A percentile compares a stretch with the other conserved stretches of the same genome.
phyloP scores from a whole-genome alignment of 2,797 vertebrate genomes.

The Eremophila alpestris region DNA sequence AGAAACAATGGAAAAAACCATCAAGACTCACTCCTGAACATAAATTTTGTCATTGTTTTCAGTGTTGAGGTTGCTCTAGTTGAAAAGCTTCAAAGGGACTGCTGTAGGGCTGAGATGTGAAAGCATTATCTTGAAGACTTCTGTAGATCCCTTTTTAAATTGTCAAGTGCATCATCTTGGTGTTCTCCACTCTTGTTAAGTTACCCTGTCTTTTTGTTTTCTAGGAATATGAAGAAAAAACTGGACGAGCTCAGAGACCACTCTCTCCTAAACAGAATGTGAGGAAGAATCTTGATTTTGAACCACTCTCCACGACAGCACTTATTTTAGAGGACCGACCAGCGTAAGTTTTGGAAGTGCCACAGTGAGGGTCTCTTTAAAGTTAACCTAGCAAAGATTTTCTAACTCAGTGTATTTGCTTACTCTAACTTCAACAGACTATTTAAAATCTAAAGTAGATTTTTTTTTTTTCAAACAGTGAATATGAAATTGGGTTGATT shows the following conservation, averaged over 20 bases:
- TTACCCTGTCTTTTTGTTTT: not conserved
- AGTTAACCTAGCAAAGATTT: not conserved
- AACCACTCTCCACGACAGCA: slow-evolving; percentile 93
- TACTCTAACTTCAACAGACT: not conserved
- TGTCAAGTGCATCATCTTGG: not conserved
- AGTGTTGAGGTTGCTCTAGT: not conserved
- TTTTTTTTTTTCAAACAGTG: not conserved
- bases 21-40: not conserved
- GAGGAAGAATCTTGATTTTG: slow-evolving; percentile 93
- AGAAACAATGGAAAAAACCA: not conserved
- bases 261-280: slow-evolving; percentile 90
- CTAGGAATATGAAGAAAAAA: slow-evolving; percentile 95
- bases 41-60: not conserved
- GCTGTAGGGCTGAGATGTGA: not conserved
- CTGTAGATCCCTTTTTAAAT: not conserved
- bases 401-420: not conserved
- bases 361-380: not conserved
- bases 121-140: not conserved
- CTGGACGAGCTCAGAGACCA: slow-evolving; percentile 83
- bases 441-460: not conserved
- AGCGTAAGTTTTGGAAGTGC: slow-evolving; percentile 80
- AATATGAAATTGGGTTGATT: not conserved
- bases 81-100: not conserved
- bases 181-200: not conserved
- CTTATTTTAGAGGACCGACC: slow-evolving; percentile 95